Evolutionary conservation across 2,797 vertebrate genomes (phyloP), one percentile per base, ranked within the genome.

Genomic region (Lophotriccus pileatus): DNA sequence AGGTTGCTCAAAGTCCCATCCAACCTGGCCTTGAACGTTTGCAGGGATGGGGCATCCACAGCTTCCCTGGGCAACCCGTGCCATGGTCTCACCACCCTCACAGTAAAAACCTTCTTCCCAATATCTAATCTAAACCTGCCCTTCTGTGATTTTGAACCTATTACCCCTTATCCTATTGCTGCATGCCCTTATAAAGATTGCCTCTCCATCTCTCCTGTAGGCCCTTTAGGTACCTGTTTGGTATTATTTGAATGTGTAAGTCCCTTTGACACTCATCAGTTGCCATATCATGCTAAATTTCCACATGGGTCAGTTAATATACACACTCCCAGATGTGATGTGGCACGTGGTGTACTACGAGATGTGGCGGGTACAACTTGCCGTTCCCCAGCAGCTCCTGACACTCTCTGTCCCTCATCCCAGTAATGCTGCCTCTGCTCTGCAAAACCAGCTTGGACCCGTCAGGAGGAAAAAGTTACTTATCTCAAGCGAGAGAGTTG

Each of bases 301-400:
- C 60, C 25, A 0, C 1, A 4, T 22, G 49, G 30, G 11, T 74
- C 47, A 3, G 22, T 17, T 73, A 4, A 7, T 66, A 13, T 6
- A 19, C 3, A 4, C 13, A 1, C 14, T 70, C 23, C 9, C 15
- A 34, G 59, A 19, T 0, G 1, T 27, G 46, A 15, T 43, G 32
- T 24, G 16, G 50, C 13, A 53, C 0, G 0, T 30, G 44, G 27
- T 17, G 19, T 41, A 19, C 37, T 27, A 18, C 0, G 7, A 52
- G 37, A 30, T n/a, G 62, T 1, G 2, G 12, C 22, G 39, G 60
- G 27, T 14, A 21, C 55, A 30, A 24, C 47, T 63, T 4, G 0
- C 5, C 12, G 19, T 52, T 69, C 22, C 37, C 12, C 41, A 41
- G 30, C 0, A 0, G 52, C 25, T 75, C 47, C 39, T 43, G 49